Percentiles rank a stretch among this genome's conserved stretches.
These are phyloP conservation scores for Gisinianus flammeolus DNA, from an alignment of 2,888 invertebrate genomes.

Conservation along the genomic window DNA sequence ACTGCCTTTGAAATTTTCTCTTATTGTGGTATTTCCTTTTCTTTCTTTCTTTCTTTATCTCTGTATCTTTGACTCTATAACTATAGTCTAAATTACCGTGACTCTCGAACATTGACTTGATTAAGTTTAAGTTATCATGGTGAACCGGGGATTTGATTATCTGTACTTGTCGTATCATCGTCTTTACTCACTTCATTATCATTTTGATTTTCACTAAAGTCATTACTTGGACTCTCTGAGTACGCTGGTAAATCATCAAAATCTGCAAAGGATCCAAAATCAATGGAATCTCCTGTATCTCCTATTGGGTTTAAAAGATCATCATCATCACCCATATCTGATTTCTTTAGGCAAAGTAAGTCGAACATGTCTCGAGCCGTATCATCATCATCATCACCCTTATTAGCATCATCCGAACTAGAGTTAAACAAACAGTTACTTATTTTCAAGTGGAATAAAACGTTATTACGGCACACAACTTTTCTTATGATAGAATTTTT, in stretches of 20 bases:
- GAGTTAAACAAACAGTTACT: neutral
- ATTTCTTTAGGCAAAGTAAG: conserved; percentile 35
- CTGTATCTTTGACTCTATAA: no score
- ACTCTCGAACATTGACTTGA: conserved; percentile 29
- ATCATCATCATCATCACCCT: conserved; percentile 29
- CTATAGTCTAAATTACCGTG: conserved; percentile 10
- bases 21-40: no score
- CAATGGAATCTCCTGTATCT: conserved; percentile 29
- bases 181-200: conserved; percentile 7
- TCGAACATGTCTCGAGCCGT: conserved; percentile 36
- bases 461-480: no score
- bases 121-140: conserved; percentile 15
- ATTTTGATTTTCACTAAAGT: conserved; percentile 7
- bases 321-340: conserved; percentile 35
- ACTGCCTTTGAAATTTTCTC: no score
- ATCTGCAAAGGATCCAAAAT: conserved; percentile 37
- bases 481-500: no score
- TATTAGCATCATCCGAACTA: conserved; percentile 28
- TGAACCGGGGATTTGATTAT: conserved; percentile 32
- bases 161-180: conserved; percentile 10
- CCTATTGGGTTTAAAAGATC: conserved; percentile 31
- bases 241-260: conserved; percentile 28
- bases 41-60: no score
- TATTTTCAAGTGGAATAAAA: neutral
- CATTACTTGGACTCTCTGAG: neutral